Percentiles rank a stretch among this genome's conserved stretches.
These are phyloP conservation scores for Rallus crepitans DNA, from an alignment of 2,797 vertebrate species.

Conservation along the genomic window DNA sequence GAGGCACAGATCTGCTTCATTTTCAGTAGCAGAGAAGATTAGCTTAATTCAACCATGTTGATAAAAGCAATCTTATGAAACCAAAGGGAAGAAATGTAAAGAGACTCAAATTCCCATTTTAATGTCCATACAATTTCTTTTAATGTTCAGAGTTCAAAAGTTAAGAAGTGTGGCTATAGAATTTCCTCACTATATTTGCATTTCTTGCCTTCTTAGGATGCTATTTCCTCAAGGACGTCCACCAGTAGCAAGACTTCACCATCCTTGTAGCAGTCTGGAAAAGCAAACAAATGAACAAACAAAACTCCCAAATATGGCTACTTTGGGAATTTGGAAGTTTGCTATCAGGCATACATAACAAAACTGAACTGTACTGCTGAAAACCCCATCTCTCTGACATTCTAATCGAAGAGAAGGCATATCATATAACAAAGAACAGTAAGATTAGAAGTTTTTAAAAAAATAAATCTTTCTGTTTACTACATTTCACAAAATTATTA, in stretches of 20 bases:
- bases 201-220: background rate
- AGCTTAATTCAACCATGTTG: background rate
- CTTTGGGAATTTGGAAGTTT: background rate
- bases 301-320: background rate
- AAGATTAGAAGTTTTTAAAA: background rate
- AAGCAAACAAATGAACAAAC: background rate
- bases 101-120: background rate
- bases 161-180: background rate
- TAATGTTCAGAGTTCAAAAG: background rate
- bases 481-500: background rate
- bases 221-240: background rate
- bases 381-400: background rate
- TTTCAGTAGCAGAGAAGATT: background rate
- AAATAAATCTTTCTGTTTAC: background rate
- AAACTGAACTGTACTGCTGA: background rate
- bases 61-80: background rate
- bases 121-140: background rate
- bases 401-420: background rate
- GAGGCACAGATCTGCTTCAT: background rate
- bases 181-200: background rate
- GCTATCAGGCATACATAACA: background rate
- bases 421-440: background rate
- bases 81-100: fast-evolving
- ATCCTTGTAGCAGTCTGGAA: background rate
- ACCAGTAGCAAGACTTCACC: background rate